phyloP scores from a whole-genome alignment of 2,888 invertebrate genomes.

The Lasioglossum calceatum region DNA sequence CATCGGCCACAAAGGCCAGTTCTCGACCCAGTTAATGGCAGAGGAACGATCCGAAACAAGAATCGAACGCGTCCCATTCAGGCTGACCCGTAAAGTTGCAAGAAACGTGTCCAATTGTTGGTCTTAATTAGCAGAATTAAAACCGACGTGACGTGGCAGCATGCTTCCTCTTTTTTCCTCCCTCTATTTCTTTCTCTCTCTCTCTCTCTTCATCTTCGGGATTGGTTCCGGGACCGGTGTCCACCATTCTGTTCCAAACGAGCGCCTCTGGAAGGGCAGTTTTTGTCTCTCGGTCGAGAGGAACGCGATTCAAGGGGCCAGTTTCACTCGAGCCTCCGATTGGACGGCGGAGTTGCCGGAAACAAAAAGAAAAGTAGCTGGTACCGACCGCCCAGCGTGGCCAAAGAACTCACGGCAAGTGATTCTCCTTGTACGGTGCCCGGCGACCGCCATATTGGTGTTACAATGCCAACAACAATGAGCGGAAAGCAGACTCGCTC shows the following conservation, averaged over 20 bases:
- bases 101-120: constrained; percentile 30
- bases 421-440: constrained; percentile 57
- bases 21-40: neutral
- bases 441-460: constrained; percentile 49
- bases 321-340: constrained; percentile 60
- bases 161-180: neutral
- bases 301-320: constrained; percentile 59
- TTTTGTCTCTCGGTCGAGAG: constrained; percentile 61
- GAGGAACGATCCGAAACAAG: constrained; percentile 1
- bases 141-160: constrained; percentile 51
- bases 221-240: constrained; percentile 21
- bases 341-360: constrained; percentile 48
- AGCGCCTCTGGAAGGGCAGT: constrained; percentile 63
- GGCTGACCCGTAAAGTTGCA: constrained; percentile 28
- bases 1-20: neutral
- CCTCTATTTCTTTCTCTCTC: neutral
- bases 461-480: neutral
- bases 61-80: constrained; percentile 18
- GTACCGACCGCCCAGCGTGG: constrained; percentile 69
- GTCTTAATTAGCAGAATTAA: constrained; percentile 53
- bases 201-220: neutral
- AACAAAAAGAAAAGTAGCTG: constrained; percentile 49
- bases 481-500: constrained; percentile 17
- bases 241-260: constrained; percentile 67
- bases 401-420: constrained; percentile 45